Percentiles rank a stretch among this genome's conserved stretches.
These are phyloP conservation scores for Entomyzon cyanotis DNA, from an alignment of 2,113 vertebrate genomes.

Conservation along the genomic window DNA sequence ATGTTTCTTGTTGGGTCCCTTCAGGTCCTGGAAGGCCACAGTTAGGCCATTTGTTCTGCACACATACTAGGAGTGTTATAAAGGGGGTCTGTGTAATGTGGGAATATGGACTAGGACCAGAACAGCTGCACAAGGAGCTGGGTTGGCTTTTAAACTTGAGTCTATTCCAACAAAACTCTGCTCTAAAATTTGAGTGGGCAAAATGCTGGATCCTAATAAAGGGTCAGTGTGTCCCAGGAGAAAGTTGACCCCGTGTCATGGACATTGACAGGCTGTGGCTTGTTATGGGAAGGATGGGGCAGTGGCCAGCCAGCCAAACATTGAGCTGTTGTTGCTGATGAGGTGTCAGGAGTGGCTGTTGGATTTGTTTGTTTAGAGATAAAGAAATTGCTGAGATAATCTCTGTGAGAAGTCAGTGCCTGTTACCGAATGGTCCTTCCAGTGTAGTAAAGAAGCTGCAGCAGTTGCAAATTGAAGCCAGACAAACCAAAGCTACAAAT, in stretches of 20 bases:
- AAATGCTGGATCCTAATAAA: slow-evolving; percentile 94
- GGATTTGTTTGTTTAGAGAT: not conserved
- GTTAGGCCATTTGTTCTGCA: not conserved
- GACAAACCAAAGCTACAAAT: not conserved
- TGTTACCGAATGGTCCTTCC: not conserved
- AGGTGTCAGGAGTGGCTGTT: not conserved
- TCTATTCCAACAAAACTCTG: slow-evolving; percentile 63
- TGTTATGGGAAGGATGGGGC: not conserved
- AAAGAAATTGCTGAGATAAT: not conserved
- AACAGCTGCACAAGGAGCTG: not conserved
- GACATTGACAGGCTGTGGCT: not conserved
- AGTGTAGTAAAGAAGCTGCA: not conserved
- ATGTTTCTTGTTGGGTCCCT: not conserved
- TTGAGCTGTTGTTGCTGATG: not conserved
- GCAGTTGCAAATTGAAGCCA: not conserved
- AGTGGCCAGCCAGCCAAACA: not conserved
- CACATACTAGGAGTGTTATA: rapidly evolving
- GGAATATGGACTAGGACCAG: not conserved
- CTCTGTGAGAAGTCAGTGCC: not conserved
- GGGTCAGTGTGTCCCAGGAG: slow-evolving; percentile 63
- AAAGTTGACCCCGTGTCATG: not conserved
- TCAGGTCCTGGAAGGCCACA: not conserved
- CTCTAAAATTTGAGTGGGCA: slow-evolving; percentile 89
- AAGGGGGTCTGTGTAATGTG: not conserved
- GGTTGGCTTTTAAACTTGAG: not conserved